Evolutionary conservation across 2,797 vertebrate genomes (phyloP), one percentile per base, ranked within the genome.

Genomic region (Lacerta viridis): DNA sequence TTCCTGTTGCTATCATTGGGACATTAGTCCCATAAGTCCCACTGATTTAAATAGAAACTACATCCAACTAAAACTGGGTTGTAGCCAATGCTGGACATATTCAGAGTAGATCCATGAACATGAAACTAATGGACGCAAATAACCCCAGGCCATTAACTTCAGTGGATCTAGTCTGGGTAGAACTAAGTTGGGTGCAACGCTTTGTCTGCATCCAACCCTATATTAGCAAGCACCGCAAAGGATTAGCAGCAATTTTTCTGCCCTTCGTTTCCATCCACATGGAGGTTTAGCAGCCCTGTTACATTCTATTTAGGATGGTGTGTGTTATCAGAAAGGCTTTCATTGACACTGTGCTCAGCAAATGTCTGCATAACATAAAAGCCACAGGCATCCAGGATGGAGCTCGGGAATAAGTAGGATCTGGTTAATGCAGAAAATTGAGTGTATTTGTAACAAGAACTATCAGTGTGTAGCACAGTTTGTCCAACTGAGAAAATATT

Each of bases 401-500:
- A 92, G 82, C 46, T 94, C 91, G 93, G 88, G 89, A 95, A 90
- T 91, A 95, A 95, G 91, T 83, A 95, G 92, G 90, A 93, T 88
- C 93, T 92, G 91, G 87, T 91, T 29, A 79, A 91, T 93, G 87
- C 80, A 93, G 93, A 95, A 95, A 93, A 92, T 91, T 94, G 80
- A 91, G 89, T 89, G 81, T 85, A 76, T 91, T 94, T 92, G 86
- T 91, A 88, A 90, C 92, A 93, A 85, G 81, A 92, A 93, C 0
- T 90, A 36, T 90, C 89, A 91, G 82, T 85, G 82, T 89, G 88
- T 39, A 0, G 87, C 89, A 87, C 72, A 88, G 85, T 95, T 95
- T 94, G 94, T 95, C 69, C 92, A 95, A 95, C 95, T 95, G 92
- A 89, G 91, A 96, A 96, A 97, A 95, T 90, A 95, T 93, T 93